Evolutionary conservation across 2,113 vertebrate species (phyloP), one percentile per base, ranked within the genome.

Genomic region (Clarias macrocephalus): DNA sequence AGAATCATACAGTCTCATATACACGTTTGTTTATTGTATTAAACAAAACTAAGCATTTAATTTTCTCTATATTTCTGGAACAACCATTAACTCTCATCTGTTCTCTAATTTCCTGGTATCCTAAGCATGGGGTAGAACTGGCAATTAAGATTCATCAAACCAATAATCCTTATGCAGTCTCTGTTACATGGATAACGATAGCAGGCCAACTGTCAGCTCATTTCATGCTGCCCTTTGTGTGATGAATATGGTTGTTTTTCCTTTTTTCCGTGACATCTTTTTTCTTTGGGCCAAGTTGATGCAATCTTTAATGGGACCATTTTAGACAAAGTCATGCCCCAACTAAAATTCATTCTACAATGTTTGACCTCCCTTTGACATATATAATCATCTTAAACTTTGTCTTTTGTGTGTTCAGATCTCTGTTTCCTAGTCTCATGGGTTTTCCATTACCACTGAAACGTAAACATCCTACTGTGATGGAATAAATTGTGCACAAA

Each of bases 171-270:
- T 33, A 59, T 42, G 59, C 57, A 56, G 42, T 56, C 60, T 77
- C 30, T 76, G 52, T 28, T 70, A 23, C 33, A 52, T 81, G 54
- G 30, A 77, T 16, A 66, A 63, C 33, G 65, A 33, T 62, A 85
- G 21, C 62, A 79, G 84, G 54, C 42, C 75, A 66, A 28, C 84
- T 85, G 84, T 77, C 84, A 80, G 37, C 75, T 80, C 19, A 7
- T 57, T 70, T 70, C 19, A 59, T 33, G 54, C 70, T 80, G 63
- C 76, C 76, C 85, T 86, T 86, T 56, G 52, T 59, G 48, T 80
- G 63, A 80, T 70, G 52, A 80, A 68, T 70, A 42, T 59, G 28
- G 52, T n/a, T 21, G 15, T 21, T 59, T 25, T 42, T 85, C 56
- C 62, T 30, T 80, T 85, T 54, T 76, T 63, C 33, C 63, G 56